Base-by-base conservation (phyloP, 2,888 invertebrate species). In the Trichogramma evanescens region DNA sequence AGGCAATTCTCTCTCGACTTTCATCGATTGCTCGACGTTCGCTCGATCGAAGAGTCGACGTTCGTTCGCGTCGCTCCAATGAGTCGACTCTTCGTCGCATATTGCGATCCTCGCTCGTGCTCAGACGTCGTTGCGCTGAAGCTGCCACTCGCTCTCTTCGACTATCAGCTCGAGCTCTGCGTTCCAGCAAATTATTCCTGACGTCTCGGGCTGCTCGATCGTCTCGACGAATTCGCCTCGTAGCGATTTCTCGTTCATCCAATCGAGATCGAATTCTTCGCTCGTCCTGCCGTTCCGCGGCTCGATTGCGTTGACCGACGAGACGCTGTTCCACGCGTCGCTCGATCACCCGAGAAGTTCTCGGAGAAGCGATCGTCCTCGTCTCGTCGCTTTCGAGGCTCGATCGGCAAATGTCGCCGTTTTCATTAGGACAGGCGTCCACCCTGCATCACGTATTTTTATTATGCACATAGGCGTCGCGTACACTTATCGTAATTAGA, bases 361-460 rank as follows among this genome's bases (percentile, higher is more conserved):
- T 6, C 8, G 9, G 50, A 42, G 50, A 3, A 13, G 51, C 13
- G 42, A 49, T 48, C 6, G 26, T 10, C n/a, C 8, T 13, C 5
- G 43, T 4, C 9, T 2, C 13, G 43, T 46, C 55, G 46, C n/a
- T 26, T 41, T 26, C 54, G 42, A 13, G 39, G 57, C 52, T 59
- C 52, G 43, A 38, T 6, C 40, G 43, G n/a, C 43, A 0, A 4
- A 5, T 4, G 4, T n/a, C n/a, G 39, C 41, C 50, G 46, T 56
- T 54, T 44, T 66, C 65, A 42, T 75, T 75, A 3, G 76, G 74
- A 44, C 75, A 75, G 42, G 72, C 72, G 45, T 75, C 75, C 38
- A 73, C 69, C 57, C 76, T 76, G 61, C 41, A 6, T 7, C 26
- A 26, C 26, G 3, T 26, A 26, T 26, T 1, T 26, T 26, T 26